These are phyloP conservation scores for Promerops cafer DNA, from an alignment of 2,113 vertebrate genomes.

Conservation along the genomic window DNA sequence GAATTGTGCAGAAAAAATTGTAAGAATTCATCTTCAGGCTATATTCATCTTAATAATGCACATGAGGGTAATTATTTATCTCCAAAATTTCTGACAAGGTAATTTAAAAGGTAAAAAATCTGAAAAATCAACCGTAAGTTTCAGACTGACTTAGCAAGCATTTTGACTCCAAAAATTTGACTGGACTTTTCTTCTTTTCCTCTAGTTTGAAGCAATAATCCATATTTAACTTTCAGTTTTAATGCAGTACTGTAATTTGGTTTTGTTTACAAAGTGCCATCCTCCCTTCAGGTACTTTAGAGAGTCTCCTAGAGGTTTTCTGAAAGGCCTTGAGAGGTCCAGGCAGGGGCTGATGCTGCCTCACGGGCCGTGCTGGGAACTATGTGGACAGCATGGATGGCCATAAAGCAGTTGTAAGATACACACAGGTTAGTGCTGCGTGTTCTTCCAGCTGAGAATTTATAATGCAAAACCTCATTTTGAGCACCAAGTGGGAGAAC, in stretches of 20 bases:
- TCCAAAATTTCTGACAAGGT: background rate
- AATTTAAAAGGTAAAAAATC: background rate
- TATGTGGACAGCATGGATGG: background rate
- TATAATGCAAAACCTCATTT: background rate
- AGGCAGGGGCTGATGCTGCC: background rate
- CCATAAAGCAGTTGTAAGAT: background rate
- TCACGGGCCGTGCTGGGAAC: background rate
- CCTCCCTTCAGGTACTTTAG: background rate
- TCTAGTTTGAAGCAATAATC: background rate
- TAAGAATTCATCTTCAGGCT: background rate
- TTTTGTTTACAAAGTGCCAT: background rate
- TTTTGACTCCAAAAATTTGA: background rate
- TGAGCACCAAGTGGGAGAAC: background rate
- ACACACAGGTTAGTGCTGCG: background rate
- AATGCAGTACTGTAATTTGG: background rate
- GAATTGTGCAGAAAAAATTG: background rate
- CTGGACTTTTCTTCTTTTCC: background rate
- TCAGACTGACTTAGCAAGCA: background rate
- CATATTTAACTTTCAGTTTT: background rate
- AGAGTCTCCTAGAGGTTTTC: background rate
- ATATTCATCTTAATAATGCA: background rate
- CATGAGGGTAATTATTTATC: background rate
- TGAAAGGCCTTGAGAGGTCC: background rate
- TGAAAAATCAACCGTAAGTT: background rate
- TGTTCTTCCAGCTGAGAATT: background rate